Evolutionary conservation across 2,888 invertebrate species (phyloP), one percentile per base, ranked within the genome.

Genomic region (Nomada lathburiana): DNA sequence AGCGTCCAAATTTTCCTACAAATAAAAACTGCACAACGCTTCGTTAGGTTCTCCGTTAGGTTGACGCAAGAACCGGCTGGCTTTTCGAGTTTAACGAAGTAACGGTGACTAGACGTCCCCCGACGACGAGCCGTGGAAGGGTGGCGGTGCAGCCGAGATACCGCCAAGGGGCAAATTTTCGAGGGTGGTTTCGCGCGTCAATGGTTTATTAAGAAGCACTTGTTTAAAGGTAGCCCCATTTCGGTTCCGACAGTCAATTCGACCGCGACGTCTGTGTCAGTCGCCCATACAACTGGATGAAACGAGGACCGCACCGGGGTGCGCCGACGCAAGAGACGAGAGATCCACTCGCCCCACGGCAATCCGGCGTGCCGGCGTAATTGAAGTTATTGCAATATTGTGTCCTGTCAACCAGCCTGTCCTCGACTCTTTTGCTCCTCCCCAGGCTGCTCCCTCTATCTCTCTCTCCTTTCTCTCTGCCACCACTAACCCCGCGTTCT

Each of bases 181-280:
- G 92, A 93, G 93, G 93, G 93, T 92, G 92, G 92, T 92, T 93
- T 93, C 90, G 90, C 93, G 92, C 93, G 92, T 93, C 93, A 93
- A 93, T 93, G 93, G 92, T 93, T 93, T 93, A 93, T 93, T 93
- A 93, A 93, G 93, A 91, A 93, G 93, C 93, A 93, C 93, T 93
- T 93, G 93, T 93, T 93, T 93, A 93, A 93, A 93, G 92, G 92
- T 92, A 90, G 90, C 92, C 92, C 92, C 90, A 91, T 90, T 86
- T 83, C 88, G 88, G 84, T 81, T 88, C 88, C 90, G 90, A 92
- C 90, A 91, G 92, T 90, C 92, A 92, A 93, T 92, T 91, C 90
- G 89, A 89, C 87, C 89, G 90, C 89, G 89, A 87, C 88, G 89
- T 84, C 88, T 85, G 87, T 87, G 91, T 89, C 86, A 87, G 81